Evolutionary conservation across 2,113 vertebrate species (phyloP).

Genomic region (Microtus oregoni): DNA sequence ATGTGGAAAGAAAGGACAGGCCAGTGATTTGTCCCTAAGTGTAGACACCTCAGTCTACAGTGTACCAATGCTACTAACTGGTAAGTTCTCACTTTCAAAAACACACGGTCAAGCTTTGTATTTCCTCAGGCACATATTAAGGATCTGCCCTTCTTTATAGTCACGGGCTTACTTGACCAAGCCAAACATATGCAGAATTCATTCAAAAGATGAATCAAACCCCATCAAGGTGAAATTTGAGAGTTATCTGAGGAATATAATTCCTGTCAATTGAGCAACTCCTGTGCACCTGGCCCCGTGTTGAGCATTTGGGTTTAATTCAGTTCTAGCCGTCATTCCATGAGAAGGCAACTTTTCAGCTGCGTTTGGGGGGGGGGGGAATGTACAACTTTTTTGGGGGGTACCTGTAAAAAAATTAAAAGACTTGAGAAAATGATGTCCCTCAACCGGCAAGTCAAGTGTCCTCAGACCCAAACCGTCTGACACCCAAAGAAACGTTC

Average conservation of each 20-base stretch:
- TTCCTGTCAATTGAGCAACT: slow-evolving; percentile 6
- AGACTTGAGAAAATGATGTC: not conserved
- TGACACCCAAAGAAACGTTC: slow-evolving; percentile 10
- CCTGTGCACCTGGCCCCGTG: not conserved
- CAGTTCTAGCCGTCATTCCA: not conserved
- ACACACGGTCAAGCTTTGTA: not conserved
- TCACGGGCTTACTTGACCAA: not conserved
- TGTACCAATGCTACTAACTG: not conserved
- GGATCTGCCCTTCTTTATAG: not conserved
- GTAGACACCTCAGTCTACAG: not conserved
- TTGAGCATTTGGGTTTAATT: not conserved
- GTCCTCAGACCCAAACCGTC: not conserved
- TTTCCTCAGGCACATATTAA: not conserved
- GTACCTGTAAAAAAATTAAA: slow-evolving; percentile 43
- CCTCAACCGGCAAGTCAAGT: not conserved
- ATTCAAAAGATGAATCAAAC: slow-evolving; percentile 30
- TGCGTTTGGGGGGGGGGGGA: not conserved
- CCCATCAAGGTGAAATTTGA: not conserved
- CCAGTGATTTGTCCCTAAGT: not conserved
- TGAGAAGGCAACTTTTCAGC: slow-evolving; percentile 18
- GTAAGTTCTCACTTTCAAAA: slow-evolving; percentile 23
- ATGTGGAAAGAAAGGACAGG: not conserved
- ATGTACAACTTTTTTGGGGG: not conserved
- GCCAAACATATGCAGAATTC: not conserved
- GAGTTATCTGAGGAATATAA: not conserved